Base-by-base conservation (phyloP, 92 coral and sea anemone genomes). In the Phymanthus crucifer region DNA sequence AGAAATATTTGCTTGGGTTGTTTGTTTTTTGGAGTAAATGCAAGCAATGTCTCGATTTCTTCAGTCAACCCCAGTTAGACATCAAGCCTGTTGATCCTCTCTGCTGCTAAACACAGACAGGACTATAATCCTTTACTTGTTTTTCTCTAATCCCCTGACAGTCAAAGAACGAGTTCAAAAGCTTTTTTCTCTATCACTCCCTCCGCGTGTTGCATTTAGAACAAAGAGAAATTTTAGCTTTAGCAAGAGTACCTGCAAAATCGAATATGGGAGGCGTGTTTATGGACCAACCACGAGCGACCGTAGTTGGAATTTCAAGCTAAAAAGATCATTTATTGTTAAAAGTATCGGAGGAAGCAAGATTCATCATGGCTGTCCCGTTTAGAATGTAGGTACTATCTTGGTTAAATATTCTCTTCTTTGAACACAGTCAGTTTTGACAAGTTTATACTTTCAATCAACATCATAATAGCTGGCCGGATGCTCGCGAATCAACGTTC, bases 1-100 rank as follows among this genome's bases (percentile, higher is more conserved):
- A 24, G 68, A 64, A 77, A 77, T 77, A 79, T 67, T 70, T 79
- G 74, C 40, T 40, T 11, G 64, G 14, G 36, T 80, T 80, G 77
- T 80, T 80, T 80, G 84, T 40, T 72, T 80, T 74, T 74, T 80
- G 36, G 61, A 27, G 45, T 56, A 72, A 72, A 64, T 72, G 78
- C 78, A 57, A 71, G 84, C 68, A 54, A 47, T 52, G 72, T 32
- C 73, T 69, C 54, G 57, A 46, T 36, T 66, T 40, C 66, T 67
- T 43, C 69, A 48, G 45, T 70, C 74, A 70, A 35, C 74, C 50
- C 45, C 31, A 19, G 46, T 38, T 23, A 70, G 34, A 70, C 46
- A 70, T 31, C 43, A 32, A 35, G 21, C 3, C 57, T 58, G 58
- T 77, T 77, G 69, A 56, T 76, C 78, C 78, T 76, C 29, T 40